phyloP scores from a whole-genome alignment of 2,797 vertebrate species.

The Mormyrops boulengeri region DNA sequence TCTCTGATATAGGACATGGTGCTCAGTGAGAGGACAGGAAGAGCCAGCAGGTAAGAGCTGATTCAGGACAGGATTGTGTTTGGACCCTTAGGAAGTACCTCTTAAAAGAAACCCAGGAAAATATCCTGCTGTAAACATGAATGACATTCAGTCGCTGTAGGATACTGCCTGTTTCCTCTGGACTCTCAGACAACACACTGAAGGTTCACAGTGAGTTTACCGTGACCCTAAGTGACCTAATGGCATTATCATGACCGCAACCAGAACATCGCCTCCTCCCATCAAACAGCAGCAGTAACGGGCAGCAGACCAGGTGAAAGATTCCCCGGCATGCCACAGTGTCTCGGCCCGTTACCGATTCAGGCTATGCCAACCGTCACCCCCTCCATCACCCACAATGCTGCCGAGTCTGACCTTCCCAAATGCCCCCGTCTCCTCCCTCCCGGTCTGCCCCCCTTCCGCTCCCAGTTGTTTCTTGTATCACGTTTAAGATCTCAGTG shows the following conservation, averaged over 20 bases:
- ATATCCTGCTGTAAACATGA: neutral
- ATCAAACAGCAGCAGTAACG: neutral
- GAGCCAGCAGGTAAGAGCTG: neutral
- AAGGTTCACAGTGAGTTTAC: neutral
- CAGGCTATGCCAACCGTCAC: neutral
- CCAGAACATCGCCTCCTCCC: neutral
- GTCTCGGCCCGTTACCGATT: neutral
- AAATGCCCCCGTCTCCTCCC: neutral
- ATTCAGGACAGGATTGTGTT: neutral
- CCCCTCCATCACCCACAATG: neutral
- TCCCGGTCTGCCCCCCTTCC: neutral
- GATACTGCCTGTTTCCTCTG: neutral
- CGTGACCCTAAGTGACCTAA: neutral
- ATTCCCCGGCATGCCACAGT: neutral
- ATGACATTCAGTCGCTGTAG: neutral
- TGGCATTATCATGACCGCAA: neutral
- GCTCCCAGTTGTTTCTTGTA: neutral
- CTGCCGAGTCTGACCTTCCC: neutral
- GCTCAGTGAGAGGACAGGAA: neutral
- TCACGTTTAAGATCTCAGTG: neutral
- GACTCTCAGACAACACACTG: neutral
- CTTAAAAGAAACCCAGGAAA: neutral
- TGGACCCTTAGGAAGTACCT: neutral
- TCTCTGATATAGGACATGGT: neutral
- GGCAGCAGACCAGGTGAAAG: neutral